Evolutionary conservation across 2,113 vertebrate genomes (phyloP).

Genomic region (Columba janthina): DNA sequence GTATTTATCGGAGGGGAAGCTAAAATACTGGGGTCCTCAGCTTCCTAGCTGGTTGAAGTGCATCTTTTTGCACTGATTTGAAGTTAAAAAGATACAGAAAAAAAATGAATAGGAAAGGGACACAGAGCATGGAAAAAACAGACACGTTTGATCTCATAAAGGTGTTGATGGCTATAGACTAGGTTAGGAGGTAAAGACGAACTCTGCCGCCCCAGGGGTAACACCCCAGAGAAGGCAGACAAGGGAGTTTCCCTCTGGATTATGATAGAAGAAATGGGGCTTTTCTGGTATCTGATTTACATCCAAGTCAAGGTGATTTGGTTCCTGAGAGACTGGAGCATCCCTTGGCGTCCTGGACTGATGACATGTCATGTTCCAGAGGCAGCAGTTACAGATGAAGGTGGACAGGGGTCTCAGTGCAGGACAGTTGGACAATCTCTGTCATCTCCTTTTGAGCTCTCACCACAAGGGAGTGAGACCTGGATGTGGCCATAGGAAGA

Average conservation of each 20-base stretch:
- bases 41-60: not conserved
- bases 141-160: not conserved
- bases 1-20: not conserved
- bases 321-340: not conserved
- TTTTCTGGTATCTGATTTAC: not conserved
- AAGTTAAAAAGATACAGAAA: not conserved
- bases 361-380: not conserved
- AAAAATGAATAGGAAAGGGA: not conserved
- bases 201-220: not conserved
- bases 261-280: not conserved
- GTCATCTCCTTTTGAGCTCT: not conserved
- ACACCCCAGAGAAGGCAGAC: not conserved
- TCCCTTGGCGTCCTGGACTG: not conserved
- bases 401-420: not conserved
- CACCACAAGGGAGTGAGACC: not conserved
- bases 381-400: not conserved
- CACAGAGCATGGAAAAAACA: not conserved
- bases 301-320: not conserved
- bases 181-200: not conserved
- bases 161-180: no score
- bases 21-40: not conserved
- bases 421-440: not conserved
- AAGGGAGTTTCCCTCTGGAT: not conserved
- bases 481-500: not conserved
- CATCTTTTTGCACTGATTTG: not conserved